These are phyloP conservation scores for Muschampia plurimacula DNA, from an alignment of 2,888 invertebrate genomes.

Conservation along the genomic window DNA sequence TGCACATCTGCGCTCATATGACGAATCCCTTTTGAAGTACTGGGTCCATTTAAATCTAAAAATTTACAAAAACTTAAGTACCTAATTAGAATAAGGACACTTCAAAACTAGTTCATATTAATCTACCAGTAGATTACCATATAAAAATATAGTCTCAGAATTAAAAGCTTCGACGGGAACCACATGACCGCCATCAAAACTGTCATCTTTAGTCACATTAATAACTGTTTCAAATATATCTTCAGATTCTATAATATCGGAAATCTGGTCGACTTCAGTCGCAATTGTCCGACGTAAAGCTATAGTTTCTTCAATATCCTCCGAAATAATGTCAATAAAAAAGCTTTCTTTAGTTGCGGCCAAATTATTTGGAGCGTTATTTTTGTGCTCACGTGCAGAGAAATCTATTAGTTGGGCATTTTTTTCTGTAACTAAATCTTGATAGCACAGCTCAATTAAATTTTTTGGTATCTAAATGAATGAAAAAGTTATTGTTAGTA, in stretches of 20 bases:
- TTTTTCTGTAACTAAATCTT: slow-evolving; percentile 48
- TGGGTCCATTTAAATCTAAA: slow-evolving; percentile 78
- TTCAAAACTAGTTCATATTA: neutral
- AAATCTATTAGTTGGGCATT: slow-evolving; percentile 12
- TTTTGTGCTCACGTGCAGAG: slow-evolving; percentile 24
- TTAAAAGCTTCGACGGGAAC: slow-evolving; percentile 55
- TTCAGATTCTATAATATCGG: slow-evolving; percentile 53
- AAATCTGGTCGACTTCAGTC: slow-evolving; percentile 55
- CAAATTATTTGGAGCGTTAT: slow-evolving; percentile 41
- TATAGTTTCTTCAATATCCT: slow-evolving; percentile 62
- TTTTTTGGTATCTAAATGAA: slow-evolving; percentile 67
- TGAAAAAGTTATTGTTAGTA: slow-evolving; percentile 3
- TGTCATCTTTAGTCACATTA: slow-evolving; percentile 56
- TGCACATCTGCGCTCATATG: slow-evolving; percentile 68
- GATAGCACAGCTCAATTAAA: slow-evolving; percentile 61
- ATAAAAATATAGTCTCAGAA: slow-evolving; percentile 69
- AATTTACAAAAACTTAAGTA: neutral
- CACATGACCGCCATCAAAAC: slow-evolving; percentile 51
- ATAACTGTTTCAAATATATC: slow-evolving; percentile 52
- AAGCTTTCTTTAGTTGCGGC: slow-evolving; percentile 61
- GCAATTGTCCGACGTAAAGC: slow-evolving; percentile 63
- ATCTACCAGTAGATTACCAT: slow-evolving; percentile 57
- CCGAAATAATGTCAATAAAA: slow-evolving; percentile 64
- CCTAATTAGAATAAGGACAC: neutral
- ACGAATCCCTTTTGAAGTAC: slow-evolving; percentile 72